Conservation (phyloP, 2,113 vertebrate genomes). For the Siniperca chuatsi region DNA sequence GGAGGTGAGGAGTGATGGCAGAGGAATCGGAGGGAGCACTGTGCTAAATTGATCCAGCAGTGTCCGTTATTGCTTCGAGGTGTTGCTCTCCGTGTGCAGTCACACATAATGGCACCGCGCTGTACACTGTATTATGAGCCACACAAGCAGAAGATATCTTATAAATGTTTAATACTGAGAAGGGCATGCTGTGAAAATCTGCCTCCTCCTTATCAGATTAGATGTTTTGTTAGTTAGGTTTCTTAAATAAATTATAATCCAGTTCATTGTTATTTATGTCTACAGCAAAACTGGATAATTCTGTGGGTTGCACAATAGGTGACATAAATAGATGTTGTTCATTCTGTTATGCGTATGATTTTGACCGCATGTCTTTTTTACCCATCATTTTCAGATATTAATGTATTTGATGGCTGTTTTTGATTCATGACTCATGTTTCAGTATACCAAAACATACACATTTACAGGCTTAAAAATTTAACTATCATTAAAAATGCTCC, state of each 20-base stretch:
- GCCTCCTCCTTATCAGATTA: constrained; percentile 6
- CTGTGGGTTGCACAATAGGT: neutral
- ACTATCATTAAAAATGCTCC: neutral
- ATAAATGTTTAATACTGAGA: constrained; percentile 66
- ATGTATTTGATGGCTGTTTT: neutral
- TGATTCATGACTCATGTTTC: neutral
- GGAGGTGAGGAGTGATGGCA: constrained; percentile 66
- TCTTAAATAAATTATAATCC: neutral
- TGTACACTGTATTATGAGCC: constrained; percentile 50
- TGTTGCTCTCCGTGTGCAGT: constrained; percentile 55
- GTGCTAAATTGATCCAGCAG: constrained; percentile 71
- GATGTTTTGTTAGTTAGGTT: constrained; percentile 1
- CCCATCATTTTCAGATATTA: neutral
- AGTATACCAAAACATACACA: neutral
- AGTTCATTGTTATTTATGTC: constrained; percentile 1
- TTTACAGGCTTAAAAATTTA: neutral
- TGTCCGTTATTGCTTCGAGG: constrained; percentile 72
- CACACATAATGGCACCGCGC: constrained; percentile 51
- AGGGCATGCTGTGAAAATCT: constrained; percentile 38
- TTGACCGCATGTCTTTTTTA: neutral
- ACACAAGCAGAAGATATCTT: constrained; percentile 37
- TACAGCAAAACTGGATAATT: neutral
- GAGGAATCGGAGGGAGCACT: constrained; percentile 57
- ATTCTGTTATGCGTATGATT: neutral
- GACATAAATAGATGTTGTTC: neutral